Percentiles rank a stretch among this genome's conserved stretches.
Evolutionary conservation across 2,797 vertebrate genomes (phyloP).

Genomic region (Centroberyx gerrardi): DNA sequence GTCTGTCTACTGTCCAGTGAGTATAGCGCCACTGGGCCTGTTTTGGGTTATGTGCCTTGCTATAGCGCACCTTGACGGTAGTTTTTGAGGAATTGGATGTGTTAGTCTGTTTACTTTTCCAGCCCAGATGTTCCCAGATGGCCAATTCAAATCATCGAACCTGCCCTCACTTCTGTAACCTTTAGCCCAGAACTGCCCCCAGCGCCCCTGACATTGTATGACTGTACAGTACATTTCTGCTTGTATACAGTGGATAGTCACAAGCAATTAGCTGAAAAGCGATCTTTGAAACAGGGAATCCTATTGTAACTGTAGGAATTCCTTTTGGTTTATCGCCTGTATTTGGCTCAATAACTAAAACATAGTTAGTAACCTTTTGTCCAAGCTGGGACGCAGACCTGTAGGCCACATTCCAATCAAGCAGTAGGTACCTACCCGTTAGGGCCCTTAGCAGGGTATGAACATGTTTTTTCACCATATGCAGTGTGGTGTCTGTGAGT

Average conservation of each 20-base stretch:
- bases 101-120: neutral
- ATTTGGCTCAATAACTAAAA: neutral
- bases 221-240: no score
- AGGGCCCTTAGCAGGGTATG: conserved; percentile 1
- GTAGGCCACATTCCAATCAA: conserved; percentile 7
- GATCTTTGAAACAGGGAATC: no score
- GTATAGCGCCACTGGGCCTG: neutral
- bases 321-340: no score
- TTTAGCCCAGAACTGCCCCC: no score
- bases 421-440: neutral
- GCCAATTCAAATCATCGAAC: no score
- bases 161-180: no score
- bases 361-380: neutral
- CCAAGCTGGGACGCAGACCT: neutral
- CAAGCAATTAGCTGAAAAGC: no score
- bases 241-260: no score
- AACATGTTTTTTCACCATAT: neutral
- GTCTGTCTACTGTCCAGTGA: neutral
- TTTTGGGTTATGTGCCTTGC: conserved; percentile 6
- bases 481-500: conserved; percentile 4
- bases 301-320: no score
- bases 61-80: conserved; percentile 30
- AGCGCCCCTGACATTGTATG: no score
- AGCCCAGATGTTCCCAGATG: no score
- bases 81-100: conserved; percentile 26